Conservation (phyloP, 2,113 vertebrate species). For the Scomber colias region DNA sequence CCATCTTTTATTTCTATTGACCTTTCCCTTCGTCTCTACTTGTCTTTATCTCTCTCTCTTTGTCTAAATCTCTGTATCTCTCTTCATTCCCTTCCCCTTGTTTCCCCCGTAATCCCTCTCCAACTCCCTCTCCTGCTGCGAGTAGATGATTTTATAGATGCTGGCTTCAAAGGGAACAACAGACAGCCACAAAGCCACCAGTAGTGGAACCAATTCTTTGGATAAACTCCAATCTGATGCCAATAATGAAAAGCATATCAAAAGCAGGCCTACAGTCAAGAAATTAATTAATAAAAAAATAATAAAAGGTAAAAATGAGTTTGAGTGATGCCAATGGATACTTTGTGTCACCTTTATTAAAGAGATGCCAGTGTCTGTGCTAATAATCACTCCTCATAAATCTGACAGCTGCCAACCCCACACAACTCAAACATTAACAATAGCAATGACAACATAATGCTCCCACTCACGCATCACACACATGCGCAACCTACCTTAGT, state of each 20-base stretch:
- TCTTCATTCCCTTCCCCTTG: not conserved
- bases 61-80: conserved; percentile 14
- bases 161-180: conserved; percentile 13
- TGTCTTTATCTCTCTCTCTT: conserved; percentile 14
- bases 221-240: conserved; percentile 7
- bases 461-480: conserved; percentile 57
- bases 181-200: conserved; percentile 16
- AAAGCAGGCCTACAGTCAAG: conserved; percentile 12
- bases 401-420: conserved; percentile 58
- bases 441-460: conserved; percentile 43
- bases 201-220: conserved; percentile 16
- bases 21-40: conserved; percentile 6
- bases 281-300: not conserved
- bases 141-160: conserved; percentile 21
- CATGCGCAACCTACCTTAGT: conserved; percentile 78
- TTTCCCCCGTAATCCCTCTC: not conserved
- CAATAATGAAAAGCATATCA: not conserved
- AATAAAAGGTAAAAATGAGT: conserved; percentile 1
- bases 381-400: conserved; percentile 56
- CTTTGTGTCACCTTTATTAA: conserved; percentile 42
- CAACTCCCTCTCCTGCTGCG: conserved; percentile 12
- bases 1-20: conserved; percentile 26
- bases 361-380: conserved; percentile 40
- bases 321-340: not conserved
- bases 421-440: conserved; percentile 54